These are phyloP conservation scores for Lophius americanus DNA, from an alignment of 2,797 vertebrate genomes.

Conservation along the genomic window DNA sequence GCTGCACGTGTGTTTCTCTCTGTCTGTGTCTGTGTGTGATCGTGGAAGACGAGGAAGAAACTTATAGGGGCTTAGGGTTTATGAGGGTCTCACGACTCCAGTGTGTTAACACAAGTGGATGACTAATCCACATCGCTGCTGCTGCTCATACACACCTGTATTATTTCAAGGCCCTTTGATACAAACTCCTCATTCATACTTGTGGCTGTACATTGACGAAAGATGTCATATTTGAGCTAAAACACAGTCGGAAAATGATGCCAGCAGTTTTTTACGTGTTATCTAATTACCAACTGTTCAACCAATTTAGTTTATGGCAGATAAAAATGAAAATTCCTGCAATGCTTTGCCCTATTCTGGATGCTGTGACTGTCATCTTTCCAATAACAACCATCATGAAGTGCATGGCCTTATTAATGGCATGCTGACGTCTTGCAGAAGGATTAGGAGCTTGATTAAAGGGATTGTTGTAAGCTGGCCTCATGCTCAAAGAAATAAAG, in stretches of 20 bases:
- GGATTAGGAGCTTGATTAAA: conserved; percentile 82
- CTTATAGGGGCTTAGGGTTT: conserved; percentile 22
- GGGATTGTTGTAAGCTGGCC: conserved; percentile 74
- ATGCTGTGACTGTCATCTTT: conserved; percentile 39
- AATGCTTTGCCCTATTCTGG: conserved; percentile 1
- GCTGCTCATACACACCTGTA: not conserved
- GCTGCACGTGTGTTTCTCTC: conserved; percentile 49
- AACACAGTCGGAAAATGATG: not conserved
- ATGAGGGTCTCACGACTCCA: conserved; percentile 7
- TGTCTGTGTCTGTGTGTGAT: conserved; percentile 12
- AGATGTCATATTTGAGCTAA: not conserved
- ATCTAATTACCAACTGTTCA: not conserved
- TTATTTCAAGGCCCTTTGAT: conserved; percentile 9
- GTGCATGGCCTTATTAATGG: conserved; percentile 69
- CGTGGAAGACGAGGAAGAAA: conserved; percentile 29
- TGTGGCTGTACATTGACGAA: not conserved
- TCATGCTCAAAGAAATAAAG: conserved; percentile 72
- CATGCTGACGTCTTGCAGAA: conserved; percentile 75
- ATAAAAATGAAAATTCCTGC: not conserved
- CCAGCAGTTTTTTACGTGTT: not conserved
- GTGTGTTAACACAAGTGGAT: not conserved
- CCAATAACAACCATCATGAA: conserved; percentile 67
- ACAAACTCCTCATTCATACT: not conserved
- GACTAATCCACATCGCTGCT: not conserved
- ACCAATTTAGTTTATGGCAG: not conserved